Evolutionary conservation across 2,113 vertebrate genomes (phyloP).

Genomic region (Semnopithecus entellus): DNA sequence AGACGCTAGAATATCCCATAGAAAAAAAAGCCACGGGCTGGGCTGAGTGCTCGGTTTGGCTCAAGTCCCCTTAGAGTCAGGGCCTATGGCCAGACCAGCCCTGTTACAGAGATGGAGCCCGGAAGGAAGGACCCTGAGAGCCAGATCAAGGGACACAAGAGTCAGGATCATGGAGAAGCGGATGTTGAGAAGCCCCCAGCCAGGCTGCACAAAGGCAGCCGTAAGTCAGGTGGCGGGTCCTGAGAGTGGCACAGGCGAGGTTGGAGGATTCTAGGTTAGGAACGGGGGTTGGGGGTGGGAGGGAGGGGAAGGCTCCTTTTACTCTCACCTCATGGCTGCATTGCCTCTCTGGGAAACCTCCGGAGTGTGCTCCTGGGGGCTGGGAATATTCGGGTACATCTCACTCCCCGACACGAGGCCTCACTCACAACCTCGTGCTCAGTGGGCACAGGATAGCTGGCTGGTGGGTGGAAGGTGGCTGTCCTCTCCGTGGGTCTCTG

Average conservation of each 20-base stretch:
- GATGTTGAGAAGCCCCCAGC: not conserved
- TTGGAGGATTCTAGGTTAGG: not conserved
- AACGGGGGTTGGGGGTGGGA: too few species aligned
- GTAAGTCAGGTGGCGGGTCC: not conserved
- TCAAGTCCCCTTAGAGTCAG: not conserved
- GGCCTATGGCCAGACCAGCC: not conserved
- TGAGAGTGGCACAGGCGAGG: too few species aligned
- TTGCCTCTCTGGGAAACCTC: rapidly evolving
- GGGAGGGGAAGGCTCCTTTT: too few species aligned
- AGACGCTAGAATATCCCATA: rapidly evolving
- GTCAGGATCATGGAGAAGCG: not conserved
- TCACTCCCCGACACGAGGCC: not conserved
- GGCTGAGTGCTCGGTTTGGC: not conserved
- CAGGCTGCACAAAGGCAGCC: not conserved
- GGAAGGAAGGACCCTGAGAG: not conserved
- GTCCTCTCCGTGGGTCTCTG: not conserved
- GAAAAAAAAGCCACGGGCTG: not conserved
- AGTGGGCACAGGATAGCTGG: not conserved
- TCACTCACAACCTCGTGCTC: not conserved
- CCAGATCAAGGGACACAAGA: not conserved
- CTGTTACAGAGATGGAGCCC: not conserved
- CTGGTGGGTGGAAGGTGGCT: not conserved
- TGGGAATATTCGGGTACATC: rapidly evolving
- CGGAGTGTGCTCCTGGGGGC: not conserved
- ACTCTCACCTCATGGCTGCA: not conserved